A percentile compares a stretch with the other conserved stretches of the same genome.
Conservation (phyloP, 2,113 vertebrate species). For the Mus pahari region DNA sequence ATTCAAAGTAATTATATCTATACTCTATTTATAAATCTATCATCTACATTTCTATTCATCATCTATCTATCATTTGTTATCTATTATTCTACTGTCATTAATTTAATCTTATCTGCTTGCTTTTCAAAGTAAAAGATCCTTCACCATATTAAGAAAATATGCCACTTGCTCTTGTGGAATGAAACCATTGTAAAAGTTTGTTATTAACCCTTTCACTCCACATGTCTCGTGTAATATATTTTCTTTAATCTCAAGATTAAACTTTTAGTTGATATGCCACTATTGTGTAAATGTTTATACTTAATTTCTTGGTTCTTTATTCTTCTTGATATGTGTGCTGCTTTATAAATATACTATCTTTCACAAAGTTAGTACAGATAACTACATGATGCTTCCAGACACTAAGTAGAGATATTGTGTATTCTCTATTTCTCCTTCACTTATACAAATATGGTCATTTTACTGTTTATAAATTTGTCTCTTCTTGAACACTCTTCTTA, state of each 20-base stretch:
- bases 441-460: constrained; percentile 9
- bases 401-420: background rate
- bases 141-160: background rate
- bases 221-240: background rate
- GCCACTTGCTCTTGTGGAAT: no score
- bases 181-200: background rate
- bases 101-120: background rate
- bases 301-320: background rate
- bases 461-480: background rate
- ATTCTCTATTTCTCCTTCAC: background rate
- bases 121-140: background rate
- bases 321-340: background rate
- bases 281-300: background rate
- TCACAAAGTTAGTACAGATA: constrained; percentile 41
- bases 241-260: background rate
- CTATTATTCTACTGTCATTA: background rate
- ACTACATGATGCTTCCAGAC: background rate
- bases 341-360: constrained; percentile 9
- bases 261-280: background rate
- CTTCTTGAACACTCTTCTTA: background rate
- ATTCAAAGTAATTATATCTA: background rate
- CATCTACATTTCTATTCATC: background rate
- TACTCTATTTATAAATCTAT: background rate
- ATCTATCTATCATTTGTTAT: background rate
- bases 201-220: background rate